Percentiles rank a stretch among this genome's conserved stretches.
phyloP scores from a whole-genome alignment of 2,888 invertebrate genomes.

The Candidula unifasciata region DNA sequence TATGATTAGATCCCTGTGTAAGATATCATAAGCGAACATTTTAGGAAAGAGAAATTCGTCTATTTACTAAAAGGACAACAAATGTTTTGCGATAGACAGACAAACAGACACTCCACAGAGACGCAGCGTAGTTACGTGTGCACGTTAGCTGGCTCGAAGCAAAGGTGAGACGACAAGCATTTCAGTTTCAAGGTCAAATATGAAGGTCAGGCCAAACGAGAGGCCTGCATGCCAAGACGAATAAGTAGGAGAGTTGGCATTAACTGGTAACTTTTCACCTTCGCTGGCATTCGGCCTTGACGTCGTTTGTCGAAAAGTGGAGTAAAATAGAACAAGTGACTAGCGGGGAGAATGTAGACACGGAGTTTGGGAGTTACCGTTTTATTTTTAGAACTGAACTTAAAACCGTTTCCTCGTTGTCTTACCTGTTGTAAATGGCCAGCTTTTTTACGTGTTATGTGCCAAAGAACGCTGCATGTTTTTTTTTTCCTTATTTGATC shows the following conservation, averaged over 20 bases:
- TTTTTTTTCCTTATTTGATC: no score
- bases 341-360: not conserved
- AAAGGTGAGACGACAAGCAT: not conserved
- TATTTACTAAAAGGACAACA: no score
- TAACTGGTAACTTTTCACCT: not conserved
- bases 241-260: not conserved
- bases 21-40: no score
- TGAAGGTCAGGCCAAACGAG: not conserved
- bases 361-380: not conserved
- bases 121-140: not conserved
- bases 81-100: not conserved
- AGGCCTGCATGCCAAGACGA: not conserved
- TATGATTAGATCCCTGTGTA: no score
- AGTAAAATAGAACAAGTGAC: not conserved
- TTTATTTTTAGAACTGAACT: not conserved
- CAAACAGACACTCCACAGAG: no score
- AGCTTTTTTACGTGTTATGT: no score
- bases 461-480: no score
- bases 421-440: not conserved
- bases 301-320: not conserved
- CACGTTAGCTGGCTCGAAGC: not conserved
- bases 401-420: not conserved
- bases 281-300: conserved; percentile 18
- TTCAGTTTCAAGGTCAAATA: conserved; percentile 2
- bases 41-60: no score